Base-by-base conservation (phyloP, 2,797 vertebrate species). In the Thripadectes ignobilis region DNA sequence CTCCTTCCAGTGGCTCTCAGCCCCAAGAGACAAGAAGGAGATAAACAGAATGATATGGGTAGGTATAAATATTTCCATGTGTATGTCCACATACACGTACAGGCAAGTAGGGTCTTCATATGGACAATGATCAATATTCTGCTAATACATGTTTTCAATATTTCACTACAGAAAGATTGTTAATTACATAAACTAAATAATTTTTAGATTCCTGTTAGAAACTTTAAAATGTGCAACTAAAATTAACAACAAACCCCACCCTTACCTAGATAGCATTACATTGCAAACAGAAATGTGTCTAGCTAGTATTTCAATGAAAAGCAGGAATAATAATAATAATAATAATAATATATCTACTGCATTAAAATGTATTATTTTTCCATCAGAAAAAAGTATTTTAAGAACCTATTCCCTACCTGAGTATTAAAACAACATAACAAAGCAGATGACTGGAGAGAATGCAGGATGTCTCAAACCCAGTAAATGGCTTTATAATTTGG, bases 81-180 rank as follows among this genome's bases (percentile, higher is more conserved):
- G 12, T 21, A 34, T 39, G 13, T 7, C 9, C 49, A 10, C 19
- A 4, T 1, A 4, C 2, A 1, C 30, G 2, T 1, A 3, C 23
- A 24, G 22, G 9, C 62, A 58, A 12, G 23, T 8, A 41, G 18
- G 2, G 1, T 36, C 51, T 41, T 22, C n/a, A 62, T 3, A 14
- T 1, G 16, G 8, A 32, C 59, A 82, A 20, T 1, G 1, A 7
- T 32, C 41, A 20, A 3, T 5, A 10, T 54, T 54, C 48, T 73
- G 24, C 22, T 69, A 39, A 26, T 7, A 4, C 2, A 19, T 1
- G 3, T 10, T 51, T 81, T 51, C 26, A 12, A 2, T 26, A 36
- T 36, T 69, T 79, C 4, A 4, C 43, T 55, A 62, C n/a, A 83
- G 57, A 32, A 55, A 36, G 30, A 72, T 23, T 23, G 38, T 52